Evolutionary conservation across 2,888 invertebrate genomes (phyloP).

Genomic region (Halictus ligatus): DNA sequence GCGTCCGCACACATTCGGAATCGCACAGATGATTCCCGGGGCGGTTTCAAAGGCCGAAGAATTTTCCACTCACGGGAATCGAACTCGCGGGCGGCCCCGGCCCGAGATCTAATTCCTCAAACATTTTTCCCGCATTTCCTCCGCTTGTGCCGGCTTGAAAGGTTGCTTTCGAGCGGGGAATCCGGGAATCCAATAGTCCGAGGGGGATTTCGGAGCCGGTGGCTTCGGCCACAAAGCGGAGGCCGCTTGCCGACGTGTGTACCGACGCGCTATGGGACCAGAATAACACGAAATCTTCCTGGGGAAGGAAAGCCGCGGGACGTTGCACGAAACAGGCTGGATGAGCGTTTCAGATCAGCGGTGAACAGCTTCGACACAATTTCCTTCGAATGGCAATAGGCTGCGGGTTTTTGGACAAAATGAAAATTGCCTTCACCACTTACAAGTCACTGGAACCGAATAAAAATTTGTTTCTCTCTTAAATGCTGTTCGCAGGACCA

Average conservation of each 20-base stretch:
- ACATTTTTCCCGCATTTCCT: constrained; percentile 14
- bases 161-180: constrained; percentile 10
- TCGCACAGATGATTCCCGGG: constrained; percentile 5
- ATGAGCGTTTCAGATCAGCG: not conserved
- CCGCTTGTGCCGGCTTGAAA: not conserved
- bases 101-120: not conserved
- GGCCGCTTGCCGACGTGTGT: constrained; percentile 1
- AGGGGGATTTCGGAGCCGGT: not conserved
- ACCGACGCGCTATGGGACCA: not conserved
- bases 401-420: not conserved
- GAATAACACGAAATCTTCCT: constrained; percentile 13
- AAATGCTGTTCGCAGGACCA: too few relatives aligned
- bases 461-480: too few relatives aligned
- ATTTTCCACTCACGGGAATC: constrained; percentile 9
- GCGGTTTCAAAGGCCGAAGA: constrained; percentile 1
- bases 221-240: not conserved
- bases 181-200: constrained; percentile 9
- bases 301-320: not conserved
- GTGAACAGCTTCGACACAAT: too few relatives aligned
- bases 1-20: not conserved
- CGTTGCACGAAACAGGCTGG: not conserved
- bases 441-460: too few relatives aligned
- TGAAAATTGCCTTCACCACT: not conserved
- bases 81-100: not conserved
- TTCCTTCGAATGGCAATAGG: not conserved